phyloP scores from a whole-genome alignment of 1,140 invertebrate genomes.

The Anastatus disparis region DNA sequence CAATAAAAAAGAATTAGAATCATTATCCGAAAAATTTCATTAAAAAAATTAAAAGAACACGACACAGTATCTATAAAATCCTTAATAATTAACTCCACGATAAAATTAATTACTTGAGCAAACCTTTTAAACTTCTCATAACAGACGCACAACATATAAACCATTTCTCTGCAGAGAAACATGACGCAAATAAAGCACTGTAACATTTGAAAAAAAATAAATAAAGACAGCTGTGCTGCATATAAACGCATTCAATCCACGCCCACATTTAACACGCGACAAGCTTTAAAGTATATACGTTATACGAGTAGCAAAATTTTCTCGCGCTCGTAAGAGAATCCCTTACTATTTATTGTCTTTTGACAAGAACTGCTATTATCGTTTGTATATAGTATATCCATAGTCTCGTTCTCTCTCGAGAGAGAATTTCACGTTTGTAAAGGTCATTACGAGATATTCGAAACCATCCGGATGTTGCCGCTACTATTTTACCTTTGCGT shows the following conservation, averaged over 20 bases:
- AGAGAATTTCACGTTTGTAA: not conserved
- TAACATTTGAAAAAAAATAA: too few relatives aligned
- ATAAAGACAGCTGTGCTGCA: not conserved
- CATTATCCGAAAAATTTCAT: too few relatives aligned
- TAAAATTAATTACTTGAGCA: too few relatives aligned
- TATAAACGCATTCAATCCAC: too few relatives aligned
- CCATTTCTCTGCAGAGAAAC: too few relatives aligned
- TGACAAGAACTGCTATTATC: conserved; percentile 29
- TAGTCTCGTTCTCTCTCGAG: too few relatives aligned
- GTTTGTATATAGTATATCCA: too few relatives aligned
- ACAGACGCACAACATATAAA: too few relatives aligned
- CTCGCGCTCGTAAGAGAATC: conserved; percentile 8
- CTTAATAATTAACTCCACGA: not conserved
- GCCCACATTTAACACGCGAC: conserved; percentile 20
- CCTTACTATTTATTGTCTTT: conserved; percentile 37
- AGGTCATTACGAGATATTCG: conserved; percentile 32
- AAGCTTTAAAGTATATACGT: too few relatives aligned
- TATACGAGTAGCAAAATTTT: too few relatives aligned
- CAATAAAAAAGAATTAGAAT: too few relatives aligned
- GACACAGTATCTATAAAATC: not conserved
- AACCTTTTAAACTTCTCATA: too few relatives aligned
- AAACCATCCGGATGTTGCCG: not conserved
- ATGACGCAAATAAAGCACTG: conserved; percentile 1
- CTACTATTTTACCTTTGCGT: not conserved
- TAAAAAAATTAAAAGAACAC: not conserved